Conservation (phyloP, 2,113 vertebrate species). For the Petaurus breviceps region DNA sequence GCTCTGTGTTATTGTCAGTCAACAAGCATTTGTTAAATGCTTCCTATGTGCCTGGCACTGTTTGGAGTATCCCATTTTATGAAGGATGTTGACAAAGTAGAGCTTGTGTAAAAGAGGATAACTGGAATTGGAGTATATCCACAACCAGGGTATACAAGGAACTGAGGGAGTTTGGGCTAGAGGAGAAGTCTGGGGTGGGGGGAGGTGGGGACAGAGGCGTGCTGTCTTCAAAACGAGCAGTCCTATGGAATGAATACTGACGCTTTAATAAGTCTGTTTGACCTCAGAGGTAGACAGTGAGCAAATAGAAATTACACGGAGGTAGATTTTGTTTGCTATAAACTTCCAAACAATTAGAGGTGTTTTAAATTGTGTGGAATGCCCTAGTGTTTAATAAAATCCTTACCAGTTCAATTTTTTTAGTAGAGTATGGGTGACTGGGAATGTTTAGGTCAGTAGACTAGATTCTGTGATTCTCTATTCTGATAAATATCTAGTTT, state of each 20-base stretch:
- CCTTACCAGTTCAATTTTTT: background rate
- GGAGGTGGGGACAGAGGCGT: background rate
- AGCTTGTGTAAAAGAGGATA: background rate
- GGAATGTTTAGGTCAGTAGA: background rate
- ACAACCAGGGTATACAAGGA: background rate
- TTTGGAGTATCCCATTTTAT: background rate
- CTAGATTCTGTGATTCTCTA: background rate
- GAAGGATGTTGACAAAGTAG: background rate
- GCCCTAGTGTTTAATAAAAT: background rate
- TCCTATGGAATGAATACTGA: background rate
- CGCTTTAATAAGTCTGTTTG: background rate
- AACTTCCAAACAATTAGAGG: background rate
- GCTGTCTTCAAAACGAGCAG: background rate
- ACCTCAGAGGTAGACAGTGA: background rate
- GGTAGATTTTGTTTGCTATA: background rate
- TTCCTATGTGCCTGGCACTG: background rate
- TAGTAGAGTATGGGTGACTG: background rate
- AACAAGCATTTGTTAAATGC: background rate
- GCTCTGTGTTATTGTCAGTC: background rate
- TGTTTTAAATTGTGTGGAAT: background rate
- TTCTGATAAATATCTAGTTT: background rate
- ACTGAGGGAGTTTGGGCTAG: background rate
- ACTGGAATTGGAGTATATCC: background rate
- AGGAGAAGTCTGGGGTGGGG: background rate
- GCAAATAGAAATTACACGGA: background rate